These are phyloP conservation scores for Actinernus sp. DNA, from an alignment of 92 coral and sea anemone species.

Conservation along the genomic window DNA sequence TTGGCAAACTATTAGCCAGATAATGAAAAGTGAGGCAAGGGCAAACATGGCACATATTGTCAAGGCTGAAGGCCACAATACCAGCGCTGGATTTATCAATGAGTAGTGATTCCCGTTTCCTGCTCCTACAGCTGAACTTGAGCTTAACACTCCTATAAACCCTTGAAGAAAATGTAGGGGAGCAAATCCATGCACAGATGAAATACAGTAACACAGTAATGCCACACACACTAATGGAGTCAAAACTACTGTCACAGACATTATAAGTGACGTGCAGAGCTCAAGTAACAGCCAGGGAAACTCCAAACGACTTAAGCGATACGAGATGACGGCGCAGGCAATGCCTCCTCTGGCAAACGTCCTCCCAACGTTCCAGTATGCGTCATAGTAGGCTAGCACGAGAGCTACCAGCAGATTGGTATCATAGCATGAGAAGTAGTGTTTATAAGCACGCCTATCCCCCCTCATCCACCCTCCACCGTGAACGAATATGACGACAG, in stretches of 20 bases:
- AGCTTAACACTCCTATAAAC: too few relatives aligned
- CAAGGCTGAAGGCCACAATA: background rate
- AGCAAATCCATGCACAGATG: too few relatives aligned
- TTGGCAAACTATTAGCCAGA: slow-evolving; percentile 49
- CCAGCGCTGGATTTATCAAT: background rate
- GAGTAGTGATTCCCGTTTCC: background rate
- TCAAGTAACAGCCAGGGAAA: slow-evolving; percentile 51
- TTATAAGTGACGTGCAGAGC: slow-evolving; percentile 20
- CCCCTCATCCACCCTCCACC: slow-evolving; percentile 81
- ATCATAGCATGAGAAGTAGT: slow-evolving; percentile 56
- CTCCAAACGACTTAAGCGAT: slow-evolving; percentile 67
- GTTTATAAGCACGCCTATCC: slow-evolving; percentile 36
- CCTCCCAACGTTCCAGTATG: slow-evolving; percentile 68
- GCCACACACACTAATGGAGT: slow-evolving; percentile 38
- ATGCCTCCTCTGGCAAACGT: slow-evolving; percentile 59
- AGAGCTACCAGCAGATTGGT: slow-evolving; percentile 59
- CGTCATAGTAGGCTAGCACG: slow-evolving; percentile 40
- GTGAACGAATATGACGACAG: slow-evolving; percentile 68
- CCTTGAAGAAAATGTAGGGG: too few relatives aligned
- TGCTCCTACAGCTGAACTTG: too few relatives aligned
- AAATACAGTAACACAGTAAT: background rate
- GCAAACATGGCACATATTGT: slow-evolving; percentile 1
- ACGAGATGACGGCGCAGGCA: slow-evolving; percentile 76
- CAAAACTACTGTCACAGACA: slow-evolving; percentile 41
- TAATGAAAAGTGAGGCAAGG: slow-evolving; percentile 24